phyloP scores from a whole-genome alignment of 2,797 vertebrate genomes.

The Thaleichthys pacificus region DNA sequence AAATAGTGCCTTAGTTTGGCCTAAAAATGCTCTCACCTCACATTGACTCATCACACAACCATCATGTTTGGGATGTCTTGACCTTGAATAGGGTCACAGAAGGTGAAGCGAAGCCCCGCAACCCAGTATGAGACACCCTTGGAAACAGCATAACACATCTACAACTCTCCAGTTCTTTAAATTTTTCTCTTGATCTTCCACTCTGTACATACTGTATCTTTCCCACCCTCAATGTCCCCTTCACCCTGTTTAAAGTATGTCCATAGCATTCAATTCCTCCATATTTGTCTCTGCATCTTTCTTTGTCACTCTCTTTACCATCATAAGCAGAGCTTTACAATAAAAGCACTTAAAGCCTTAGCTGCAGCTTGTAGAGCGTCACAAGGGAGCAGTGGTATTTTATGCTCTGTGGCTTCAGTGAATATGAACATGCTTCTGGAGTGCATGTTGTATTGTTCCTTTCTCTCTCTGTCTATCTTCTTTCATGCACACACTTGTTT shows the following conservation, averaged over 20 bases:
- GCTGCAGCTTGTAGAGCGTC: conserved; percentile 25
- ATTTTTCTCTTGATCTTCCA: conserved; percentile 9
- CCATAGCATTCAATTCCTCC: too few species aligned
- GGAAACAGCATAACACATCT: neutral
- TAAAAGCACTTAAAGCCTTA: conserved; percentile 42
- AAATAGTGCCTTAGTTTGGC: neutral
- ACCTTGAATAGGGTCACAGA: too few species aligned
- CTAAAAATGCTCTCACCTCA: neutral
- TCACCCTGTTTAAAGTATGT: too few species aligned
- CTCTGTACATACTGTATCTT: conserved; percentile 18
- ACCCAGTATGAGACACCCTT: neutral
- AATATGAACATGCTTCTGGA: conserved; percentile 45
- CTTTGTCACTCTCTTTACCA: neutral
- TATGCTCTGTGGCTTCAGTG: conserved; percentile 47
- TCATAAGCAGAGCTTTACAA: conserved; percentile 8
- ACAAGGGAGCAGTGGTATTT: conserved; percentile 43
- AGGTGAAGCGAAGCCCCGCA: neutral
- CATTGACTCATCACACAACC: neutral
- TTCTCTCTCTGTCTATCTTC: too few species aligned
- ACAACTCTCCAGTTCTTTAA: conserved; percentile 19
- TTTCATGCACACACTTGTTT: neutral
- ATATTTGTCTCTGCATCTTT: too few species aligned
- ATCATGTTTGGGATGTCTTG: neutral
- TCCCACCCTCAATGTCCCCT: neutral
- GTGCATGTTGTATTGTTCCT: conserved; percentile 33